Conservation (phyloP, 1,140 invertebrate genomes). For the Ceratina japonica region DNA sequence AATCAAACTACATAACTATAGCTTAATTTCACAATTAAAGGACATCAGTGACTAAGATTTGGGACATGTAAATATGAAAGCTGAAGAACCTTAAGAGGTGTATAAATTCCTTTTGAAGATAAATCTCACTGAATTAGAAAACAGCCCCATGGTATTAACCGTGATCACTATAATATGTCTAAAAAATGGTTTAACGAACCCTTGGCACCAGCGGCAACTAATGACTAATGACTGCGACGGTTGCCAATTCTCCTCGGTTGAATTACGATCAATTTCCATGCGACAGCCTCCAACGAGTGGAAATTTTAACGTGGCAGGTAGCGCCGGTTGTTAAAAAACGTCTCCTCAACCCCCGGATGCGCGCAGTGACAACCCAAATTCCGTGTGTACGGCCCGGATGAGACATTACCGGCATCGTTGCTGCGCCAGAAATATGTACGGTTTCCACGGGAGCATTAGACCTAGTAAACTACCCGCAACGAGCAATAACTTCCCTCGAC, state of each 20-base stretch:
- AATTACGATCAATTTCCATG: not conserved
- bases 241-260: not conserved
- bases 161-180: not conserved
- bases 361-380: not conserved
- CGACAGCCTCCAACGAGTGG: not conserved
- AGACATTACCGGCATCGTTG: constrained; percentile 25
- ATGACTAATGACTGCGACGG: not conserved
- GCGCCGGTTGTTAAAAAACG: no score
- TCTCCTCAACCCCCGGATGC: no score
- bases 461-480: constrained; percentile 34
- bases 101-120: no score
- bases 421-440: constrained; percentile 19
- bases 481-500: constrained; percentile 21
- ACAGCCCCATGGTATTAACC: not conserved
- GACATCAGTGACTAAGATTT: no score
- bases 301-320: not conserved
- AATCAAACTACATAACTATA: no score
- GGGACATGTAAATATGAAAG: no score
- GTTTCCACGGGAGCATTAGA: constrained; percentile 39
- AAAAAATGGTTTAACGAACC: not conserved
- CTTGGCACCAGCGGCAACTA: not conserved
- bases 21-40: no score
- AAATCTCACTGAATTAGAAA: not conserved
- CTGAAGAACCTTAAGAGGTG: no score
- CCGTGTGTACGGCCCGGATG: not conserved